phyloP scores from a whole-genome alignment of 1,140 invertebrate species.

The Anagrus nilaparvatae region DNA sequence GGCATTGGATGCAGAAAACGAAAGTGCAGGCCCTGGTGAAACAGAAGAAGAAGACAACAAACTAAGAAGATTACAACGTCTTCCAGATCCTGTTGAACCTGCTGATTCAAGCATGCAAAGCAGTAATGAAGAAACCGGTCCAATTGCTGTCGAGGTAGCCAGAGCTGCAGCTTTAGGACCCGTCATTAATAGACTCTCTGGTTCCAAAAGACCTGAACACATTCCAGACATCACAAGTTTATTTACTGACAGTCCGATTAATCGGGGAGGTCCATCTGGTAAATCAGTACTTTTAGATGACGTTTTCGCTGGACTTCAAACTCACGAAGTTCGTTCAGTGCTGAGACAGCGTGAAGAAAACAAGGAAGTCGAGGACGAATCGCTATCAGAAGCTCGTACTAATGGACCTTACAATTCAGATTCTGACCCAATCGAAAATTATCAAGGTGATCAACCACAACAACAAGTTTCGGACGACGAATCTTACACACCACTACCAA shows the following conservation, averaged over 20 bases:
- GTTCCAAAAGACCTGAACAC: slow-evolving; percentile 29
- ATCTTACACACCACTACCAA: slow-evolving; percentile 37
- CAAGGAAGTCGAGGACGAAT: slow-evolving; percentile 20
- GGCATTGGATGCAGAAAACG: too few relatives aligned
- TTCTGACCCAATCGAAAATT: slow-evolving; percentile 22
- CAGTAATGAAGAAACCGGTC: too few relatives aligned
- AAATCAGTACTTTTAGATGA: slow-evolving; percentile 25
- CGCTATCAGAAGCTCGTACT: slow-evolving; percentile 29
- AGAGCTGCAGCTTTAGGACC: too few relatives aligned
- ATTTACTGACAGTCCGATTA: slow-evolving; percentile 25
- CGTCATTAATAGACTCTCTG: too few relatives aligned
- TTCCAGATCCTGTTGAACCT: too few relatives aligned
- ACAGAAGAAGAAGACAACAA: too few relatives aligned
- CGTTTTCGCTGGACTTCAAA: slow-evolving; percentile 34
- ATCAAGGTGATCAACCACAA: slow-evolving; percentile 34
- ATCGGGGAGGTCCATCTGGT: too few relatives aligned
- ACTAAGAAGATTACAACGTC: too few relatives aligned
- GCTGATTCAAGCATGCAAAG: too few relatives aligned
- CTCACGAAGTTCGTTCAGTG: slow-evolving; percentile 29
- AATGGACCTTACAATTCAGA: slow-evolving; percentile 37
- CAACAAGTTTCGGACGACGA: slow-evolving; percentile 31
- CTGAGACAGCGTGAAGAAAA: slow-evolving; percentile 21
- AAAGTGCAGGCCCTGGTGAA: too few relatives aligned
- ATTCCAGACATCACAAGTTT: slow-evolving; percentile 35
- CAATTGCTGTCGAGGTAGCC: slow-evolving; percentile 7